Evolutionary conservation across 2,888 invertebrate genomes (phyloP).

Genomic region (Prosapia bicincta): DNA sequence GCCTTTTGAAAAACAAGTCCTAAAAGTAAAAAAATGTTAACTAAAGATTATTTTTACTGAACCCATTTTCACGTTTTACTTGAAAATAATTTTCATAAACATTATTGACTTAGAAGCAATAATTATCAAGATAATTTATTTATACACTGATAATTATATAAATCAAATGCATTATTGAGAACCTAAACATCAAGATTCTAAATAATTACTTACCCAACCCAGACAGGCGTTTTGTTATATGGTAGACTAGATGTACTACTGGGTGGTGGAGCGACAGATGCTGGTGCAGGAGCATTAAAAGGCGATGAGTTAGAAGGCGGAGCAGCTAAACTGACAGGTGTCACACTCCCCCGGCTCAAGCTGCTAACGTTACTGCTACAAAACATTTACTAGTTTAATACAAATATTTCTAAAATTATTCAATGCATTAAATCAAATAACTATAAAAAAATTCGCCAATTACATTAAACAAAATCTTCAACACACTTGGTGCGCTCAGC

Average conservation of each 20-base stretch:
- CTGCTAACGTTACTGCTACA: constrained; percentile 79
- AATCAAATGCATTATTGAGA: too few species aligned
- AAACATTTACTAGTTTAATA: constrained; percentile 30
- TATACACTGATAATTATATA: too few species aligned
- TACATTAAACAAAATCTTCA: neutral
- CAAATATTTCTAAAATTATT: too few species aligned
- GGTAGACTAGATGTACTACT: constrained; percentile 40
- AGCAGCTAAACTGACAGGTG: constrained; percentile 43
- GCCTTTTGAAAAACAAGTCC: too few species aligned
- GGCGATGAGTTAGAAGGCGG: constrained; percentile 33
- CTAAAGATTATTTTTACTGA: too few species aligned
- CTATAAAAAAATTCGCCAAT: neutral
- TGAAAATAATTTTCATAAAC: too few species aligned
- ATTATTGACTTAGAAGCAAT: too few species aligned
- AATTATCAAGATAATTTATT: too few species aligned
- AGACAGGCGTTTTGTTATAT: constrained; percentile 35
- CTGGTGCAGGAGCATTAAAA: constrained; percentile 39
- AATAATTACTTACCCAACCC: constrained; percentile 41
- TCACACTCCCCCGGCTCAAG: constrained; percentile 66
- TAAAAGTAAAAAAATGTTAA: too few species aligned
- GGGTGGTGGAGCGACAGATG: constrained; percentile 39
- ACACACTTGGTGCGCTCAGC: neutral
- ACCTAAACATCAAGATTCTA: too few species aligned
- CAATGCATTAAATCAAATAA: neutral
- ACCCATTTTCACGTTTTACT: too few species aligned